Base-by-base conservation (phyloP, 2,888 invertebrate genomes). In the Clistopyga incitator region DNA sequence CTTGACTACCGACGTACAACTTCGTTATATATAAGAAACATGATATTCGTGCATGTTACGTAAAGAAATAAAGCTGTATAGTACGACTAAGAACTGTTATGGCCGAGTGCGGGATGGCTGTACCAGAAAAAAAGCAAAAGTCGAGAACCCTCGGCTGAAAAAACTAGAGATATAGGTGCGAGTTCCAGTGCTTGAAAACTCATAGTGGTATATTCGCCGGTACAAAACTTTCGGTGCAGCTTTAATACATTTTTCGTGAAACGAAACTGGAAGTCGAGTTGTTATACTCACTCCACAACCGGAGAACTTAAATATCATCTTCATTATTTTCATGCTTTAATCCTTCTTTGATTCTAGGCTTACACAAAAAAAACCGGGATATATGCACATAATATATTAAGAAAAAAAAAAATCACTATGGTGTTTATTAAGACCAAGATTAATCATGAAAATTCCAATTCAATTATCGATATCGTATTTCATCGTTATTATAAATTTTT, bases 161-260 rank as follows among this genome's bases (percentile, higher is more conserved):
- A 50, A n/a, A 50, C n/a, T n/a, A 50, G 59, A 34, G 59, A n/a
- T 8, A 61, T n/a, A 61, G n/a, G n/a, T 34, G 38, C 18, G n/a
- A 38, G 10, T 18, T 3, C 10, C n/a, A n/a, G 25, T 18, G 0
- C n/a, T 61, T 1, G 20, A 20, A 52, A 8, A 10, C 20, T 20
- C 8, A 20, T 18, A 18, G 20, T 20, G 52, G 52, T 52, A 10
- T 4, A 52, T 52, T 52, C 20, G 18, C 52, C 1, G 1, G 8
- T 10, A 18, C 52, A 52, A 20, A 18, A 52, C 52, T 65, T 45
- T 65, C 4, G 13, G n/a, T 23, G 15, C 25, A 23, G 6, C 6
- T 20, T 3, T 42, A 42, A 25, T 23, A 25, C 15, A 13, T 13
- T 6, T 45, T 45, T 23, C 42, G 65, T 47, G n/a, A 47, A 65